These are phyloP conservation scores for Hippoglossus hippoglossus DNA, from an alignment of 2,797 vertebrate genomes.

Conservation along the genomic window DNA sequence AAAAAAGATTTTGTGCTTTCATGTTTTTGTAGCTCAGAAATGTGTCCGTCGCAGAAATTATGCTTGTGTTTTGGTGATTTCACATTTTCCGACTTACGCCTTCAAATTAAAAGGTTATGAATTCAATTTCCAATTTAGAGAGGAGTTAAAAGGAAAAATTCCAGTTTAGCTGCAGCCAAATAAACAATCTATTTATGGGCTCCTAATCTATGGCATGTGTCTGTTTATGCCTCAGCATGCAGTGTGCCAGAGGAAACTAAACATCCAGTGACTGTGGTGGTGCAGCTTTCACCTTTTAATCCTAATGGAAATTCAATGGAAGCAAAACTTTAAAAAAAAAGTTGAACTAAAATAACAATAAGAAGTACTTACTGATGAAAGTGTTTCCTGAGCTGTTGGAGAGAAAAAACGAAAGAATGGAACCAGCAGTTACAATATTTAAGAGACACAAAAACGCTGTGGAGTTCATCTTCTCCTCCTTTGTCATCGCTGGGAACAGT, in stretches of 20 bases:
- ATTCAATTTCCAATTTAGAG: constrained; percentile 9
- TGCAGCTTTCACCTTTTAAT: not conserved
- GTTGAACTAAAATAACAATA: not conserved
- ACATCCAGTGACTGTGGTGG: not conserved
- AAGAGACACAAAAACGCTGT: too few species aligned
- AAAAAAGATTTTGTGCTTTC: not conserved
- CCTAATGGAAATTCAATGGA: too few species aligned
- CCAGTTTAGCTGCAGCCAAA: not conserved
- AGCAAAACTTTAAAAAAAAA: not conserved
- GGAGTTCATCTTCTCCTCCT: not conserved
- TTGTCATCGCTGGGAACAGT: not conserved
- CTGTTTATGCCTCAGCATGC: not conserved
- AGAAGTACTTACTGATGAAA: not conserved
- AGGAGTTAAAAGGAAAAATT: not conserved
- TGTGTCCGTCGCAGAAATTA: too few species aligned
- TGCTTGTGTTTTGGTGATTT: too few species aligned
- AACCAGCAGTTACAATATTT: not conserved
- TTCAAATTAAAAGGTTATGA: not conserved
- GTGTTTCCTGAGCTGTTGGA: not conserved
- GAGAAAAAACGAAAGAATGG: not conserved
- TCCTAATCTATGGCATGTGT: not conserved
- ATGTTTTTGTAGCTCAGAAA: constrained; percentile 2
- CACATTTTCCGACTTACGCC: not conserved
- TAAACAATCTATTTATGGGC: not conserved
- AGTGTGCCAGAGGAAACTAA: not conserved